These are phyloP conservation scores for Sarcophaga subvicina DNA, from an alignment of 2,888 invertebrate species.

Conservation along the genomic window DNA sequence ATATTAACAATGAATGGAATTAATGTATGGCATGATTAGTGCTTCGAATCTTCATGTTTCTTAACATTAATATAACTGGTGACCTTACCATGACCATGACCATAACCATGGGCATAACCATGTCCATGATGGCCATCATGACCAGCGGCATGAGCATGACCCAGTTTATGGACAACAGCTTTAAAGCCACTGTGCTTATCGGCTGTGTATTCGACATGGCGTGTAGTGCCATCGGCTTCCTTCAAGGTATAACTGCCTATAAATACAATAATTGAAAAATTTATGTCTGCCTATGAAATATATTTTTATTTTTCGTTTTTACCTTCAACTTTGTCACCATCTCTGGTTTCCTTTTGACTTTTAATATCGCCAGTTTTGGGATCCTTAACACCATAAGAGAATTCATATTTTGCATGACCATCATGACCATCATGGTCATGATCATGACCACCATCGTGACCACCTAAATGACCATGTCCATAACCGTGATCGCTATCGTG, in stretches of 20 bases:
- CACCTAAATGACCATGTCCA: neutral
- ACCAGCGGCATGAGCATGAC: conserved; percentile 17
- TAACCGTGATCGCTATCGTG: neutral
- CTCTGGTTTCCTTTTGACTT: conserved; percentile 33
- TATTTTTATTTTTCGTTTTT: neutral
- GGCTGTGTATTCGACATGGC: conserved; percentile 41
- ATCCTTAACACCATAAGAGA: conserved; percentile 49
- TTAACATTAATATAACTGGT: conserved; percentile 17
- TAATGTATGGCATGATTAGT: neutral
- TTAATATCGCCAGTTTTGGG: conserved; percentile 40
- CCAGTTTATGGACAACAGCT: conserved; percentile 38
- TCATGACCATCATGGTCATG: too few relatives aligned
- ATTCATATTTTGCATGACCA: conserved; percentile 38
- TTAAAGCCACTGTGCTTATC: conserved; percentile 43
- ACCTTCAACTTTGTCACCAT: conserved; percentile 44
- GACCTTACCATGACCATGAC: conserved; percentile 14
- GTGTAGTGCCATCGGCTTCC: conserved; percentile 51
- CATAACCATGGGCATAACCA: neutral
- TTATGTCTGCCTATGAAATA: neutral
- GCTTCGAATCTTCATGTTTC: conserved; percentile 8
- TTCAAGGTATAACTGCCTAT: conserved; percentile 29
- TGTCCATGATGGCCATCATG: neutral
- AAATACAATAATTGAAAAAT: neutral
- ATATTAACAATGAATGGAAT: neutral
- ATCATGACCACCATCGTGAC: neutral